Evolutionary conservation across 2,888 invertebrate species (phyloP), one percentile per base, ranked within the genome.

Genomic region (Chrysodeixis includens): DNA sequence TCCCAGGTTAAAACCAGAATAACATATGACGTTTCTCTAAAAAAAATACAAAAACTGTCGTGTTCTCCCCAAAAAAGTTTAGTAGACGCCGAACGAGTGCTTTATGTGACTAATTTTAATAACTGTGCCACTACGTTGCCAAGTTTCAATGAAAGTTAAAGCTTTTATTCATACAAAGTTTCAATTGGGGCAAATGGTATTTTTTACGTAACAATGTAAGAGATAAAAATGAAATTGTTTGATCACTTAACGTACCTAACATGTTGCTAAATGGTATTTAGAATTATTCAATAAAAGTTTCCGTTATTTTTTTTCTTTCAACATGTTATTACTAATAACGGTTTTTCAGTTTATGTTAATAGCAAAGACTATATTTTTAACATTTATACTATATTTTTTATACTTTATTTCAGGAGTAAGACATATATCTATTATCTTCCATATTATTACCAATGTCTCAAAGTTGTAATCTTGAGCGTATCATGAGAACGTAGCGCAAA

Each of bases 41-140:
- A 30, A 57, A 30, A 12, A 3, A 58, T 55, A n/a, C 14, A 30
- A 46, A 70, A 60, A 8, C 44, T 22, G 32, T 22, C 44, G 16
- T 20, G 12, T 6, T 30, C 12, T 26, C 8, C 10, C 9, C 10
- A 46, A 58, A 44, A 74, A 52, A 9, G 52, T 55, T 30, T 9
- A 0, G 1, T 20, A 9, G 54, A 30, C 20, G 30, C 32, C 20
- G 1, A 9, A 12, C 22, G 16, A 20, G 52, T 58, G 58, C 20
- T 62, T 56, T 14, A 40, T 56, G 54, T 35, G 30, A 52, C 44
- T 16, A 58, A 49, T 46, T 58, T 53, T 60, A 63, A 71, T 74
- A 62, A 57, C 62, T 44, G 56, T 58, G 51, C 56, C 9, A 30
- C 30, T 30, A 32, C 26, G 6, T 51, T 60, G 66, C 66, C 73